Evolutionary conservation across 1,140 invertebrate species (phyloP).

Genomic region (Drosophila grimshawi): DNA sequence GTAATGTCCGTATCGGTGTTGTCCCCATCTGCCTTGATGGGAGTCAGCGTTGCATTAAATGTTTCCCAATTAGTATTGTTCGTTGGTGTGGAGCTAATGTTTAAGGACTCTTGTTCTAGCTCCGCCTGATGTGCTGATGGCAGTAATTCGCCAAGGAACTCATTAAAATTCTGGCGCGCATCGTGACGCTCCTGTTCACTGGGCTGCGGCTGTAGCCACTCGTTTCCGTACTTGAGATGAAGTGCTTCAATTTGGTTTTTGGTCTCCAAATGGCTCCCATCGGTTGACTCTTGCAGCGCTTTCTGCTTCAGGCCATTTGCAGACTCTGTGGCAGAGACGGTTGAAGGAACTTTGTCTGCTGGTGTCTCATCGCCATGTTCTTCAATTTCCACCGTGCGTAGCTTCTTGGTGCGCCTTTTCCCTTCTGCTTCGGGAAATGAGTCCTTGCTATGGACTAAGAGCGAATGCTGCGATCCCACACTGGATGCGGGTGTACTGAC

Average conservation of each 20-base stretch:
- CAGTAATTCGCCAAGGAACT: slow-evolving; percentile 65
- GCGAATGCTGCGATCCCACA: slow-evolving; percentile 65
- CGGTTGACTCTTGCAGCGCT: slow-evolving; percentile 13
- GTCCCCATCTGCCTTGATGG: slow-evolving; percentile 40
- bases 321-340: slow-evolving; percentile 13
- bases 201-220: slow-evolving; percentile 86
- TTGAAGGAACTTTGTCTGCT: slow-evolving; percentile 13
- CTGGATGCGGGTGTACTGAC: slow-evolving; percentile 73
- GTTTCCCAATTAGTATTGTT: slow-evolving; percentile 9
- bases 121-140: not conserved
- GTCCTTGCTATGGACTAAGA: slow-evolving; percentile 49
- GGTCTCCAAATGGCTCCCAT: slow-evolving; percentile 85
- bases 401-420: slow-evolving; percentile 49
- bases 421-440: slow-evolving; percentile 46
- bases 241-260: slow-evolving; percentile 87
- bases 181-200: slow-evolving; percentile 46
- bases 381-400: slow-evolving; percentile 70
- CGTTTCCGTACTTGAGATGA: slow-evolving; percentile 86
- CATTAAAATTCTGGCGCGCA: slow-evolving; percentile 63
- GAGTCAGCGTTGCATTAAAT: slow-evolving; percentile 43
- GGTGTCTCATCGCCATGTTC: slow-evolving; percentile 38
- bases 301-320: not conserved
- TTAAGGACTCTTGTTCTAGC: not conserved
- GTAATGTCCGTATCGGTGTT: not conserved
- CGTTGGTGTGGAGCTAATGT: slow-evolving; percentile 60